A percentile compares a stretch with the other conserved stretches of the same genome.
Conservation (phyloP, 2,797 vertebrate species). For the Borostomias antarcticus region DNA sequence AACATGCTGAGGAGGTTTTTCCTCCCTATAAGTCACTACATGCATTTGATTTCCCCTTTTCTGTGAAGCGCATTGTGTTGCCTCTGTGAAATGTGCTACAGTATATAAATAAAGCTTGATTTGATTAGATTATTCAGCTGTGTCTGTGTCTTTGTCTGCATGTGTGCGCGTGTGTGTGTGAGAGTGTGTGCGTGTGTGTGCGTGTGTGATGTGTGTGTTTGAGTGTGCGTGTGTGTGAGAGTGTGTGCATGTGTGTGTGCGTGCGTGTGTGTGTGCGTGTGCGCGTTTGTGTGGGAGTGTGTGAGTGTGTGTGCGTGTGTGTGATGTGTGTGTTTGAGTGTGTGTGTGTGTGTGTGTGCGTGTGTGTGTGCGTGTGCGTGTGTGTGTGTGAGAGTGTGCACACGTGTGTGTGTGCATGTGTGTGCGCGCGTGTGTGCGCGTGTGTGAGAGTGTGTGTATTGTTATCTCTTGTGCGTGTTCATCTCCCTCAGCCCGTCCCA, state of each 20-base stretch:
- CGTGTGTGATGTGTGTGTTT: background rate
- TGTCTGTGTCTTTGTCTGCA: too few species aligned
- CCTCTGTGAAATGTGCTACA: too few species aligned
- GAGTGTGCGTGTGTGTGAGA: background rate
- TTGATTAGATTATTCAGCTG: too few species aligned
- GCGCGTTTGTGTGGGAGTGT: background rate
- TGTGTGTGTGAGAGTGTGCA: background rate
- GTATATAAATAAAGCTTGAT: too few species aligned
- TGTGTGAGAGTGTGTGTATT: too few species aligned
- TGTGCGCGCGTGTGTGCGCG: background rate
- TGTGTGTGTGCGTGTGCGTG: background rate
- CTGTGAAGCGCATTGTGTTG: too few species aligned
- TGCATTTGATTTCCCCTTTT: too few species aligned
- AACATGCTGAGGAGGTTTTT: too few species aligned
- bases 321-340: background rate
- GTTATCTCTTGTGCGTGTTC: background rate
- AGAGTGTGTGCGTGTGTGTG: background rate
- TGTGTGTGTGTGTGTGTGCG: background rate
- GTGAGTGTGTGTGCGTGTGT: background rate
- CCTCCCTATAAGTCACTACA: too few species aligned
- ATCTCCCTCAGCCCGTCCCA: conserved; percentile 16
- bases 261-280: too few species aligned
- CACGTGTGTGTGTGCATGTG: background rate
- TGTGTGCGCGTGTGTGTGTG: too few species aligned
- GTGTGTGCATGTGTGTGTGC: background rate